phyloP scores from a whole-genome alignment of 2,888 invertebrate genomes.

The Leptopilina myrica region DNA sequence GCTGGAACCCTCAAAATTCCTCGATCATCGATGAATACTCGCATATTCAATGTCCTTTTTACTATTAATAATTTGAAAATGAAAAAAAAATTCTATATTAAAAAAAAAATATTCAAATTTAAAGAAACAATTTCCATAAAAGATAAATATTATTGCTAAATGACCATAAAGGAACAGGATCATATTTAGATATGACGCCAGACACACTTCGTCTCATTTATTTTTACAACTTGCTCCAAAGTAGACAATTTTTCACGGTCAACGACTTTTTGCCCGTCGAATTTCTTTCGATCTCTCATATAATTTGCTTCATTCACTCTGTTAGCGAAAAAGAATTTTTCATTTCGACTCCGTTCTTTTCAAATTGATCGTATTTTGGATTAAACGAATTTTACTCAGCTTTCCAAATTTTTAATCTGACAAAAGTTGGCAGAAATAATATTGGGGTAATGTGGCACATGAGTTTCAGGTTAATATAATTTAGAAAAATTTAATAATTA shows the following conservation, averaged over 20 bases:
- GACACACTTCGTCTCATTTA: constrained; percentile 36
- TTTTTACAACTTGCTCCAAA: constrained; percentile 23
- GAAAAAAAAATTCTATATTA: not conserved
- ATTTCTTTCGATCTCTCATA: not conserved
- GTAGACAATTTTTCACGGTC: constrained; percentile 14
- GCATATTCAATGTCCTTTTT: not conserved
- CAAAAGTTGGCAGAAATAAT: too few species aligned
- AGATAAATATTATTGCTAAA: constrained; percentile 4
- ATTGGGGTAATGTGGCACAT: too few species aligned
- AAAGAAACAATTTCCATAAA: constrained; percentile 11
- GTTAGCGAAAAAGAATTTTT: not conserved
- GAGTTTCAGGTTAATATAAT: too few species aligned
- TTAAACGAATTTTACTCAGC: too few species aligned
- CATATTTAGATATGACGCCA: constrained; percentile 18
- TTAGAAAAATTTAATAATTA: too few species aligned
- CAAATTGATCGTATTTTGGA: too few species aligned
- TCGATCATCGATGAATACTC: not conserved
- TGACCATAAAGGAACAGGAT: constrained; percentile 17
- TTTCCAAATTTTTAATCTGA: too few species aligned
- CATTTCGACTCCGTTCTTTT: not conserved
- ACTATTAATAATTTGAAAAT: not conserved
- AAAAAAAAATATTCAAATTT: not conserved
- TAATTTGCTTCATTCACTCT: not conserved
- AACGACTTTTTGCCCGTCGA: constrained; percentile 27
- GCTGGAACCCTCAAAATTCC: constrained; percentile 24